Conservation (phyloP, 2,888 invertebrate genomes). For the Campopleginae sp. region DNA sequence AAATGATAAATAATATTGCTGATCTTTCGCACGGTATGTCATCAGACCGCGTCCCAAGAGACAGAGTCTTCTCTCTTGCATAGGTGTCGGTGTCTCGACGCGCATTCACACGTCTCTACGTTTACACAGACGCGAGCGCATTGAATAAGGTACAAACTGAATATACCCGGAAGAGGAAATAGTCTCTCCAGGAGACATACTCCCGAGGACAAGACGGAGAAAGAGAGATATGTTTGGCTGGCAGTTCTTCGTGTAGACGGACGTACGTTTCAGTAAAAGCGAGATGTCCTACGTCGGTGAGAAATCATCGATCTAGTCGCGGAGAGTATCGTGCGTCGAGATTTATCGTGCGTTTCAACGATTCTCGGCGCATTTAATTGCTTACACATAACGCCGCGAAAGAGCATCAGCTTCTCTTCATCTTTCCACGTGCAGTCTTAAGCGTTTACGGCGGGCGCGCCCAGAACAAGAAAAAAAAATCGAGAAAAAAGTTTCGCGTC, state of each 20-base stretch:
- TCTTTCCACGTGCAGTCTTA: conserved; percentile 52
- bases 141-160: conserved; percentile 6
- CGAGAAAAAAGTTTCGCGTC: conserved; percentile 17
- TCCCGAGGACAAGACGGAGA: conserved; percentile 47
- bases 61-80: conserved; percentile 27
- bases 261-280: conserved; percentile 52
- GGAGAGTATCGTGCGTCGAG: conserved; percentile 43
- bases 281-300: conserved; percentile 51
- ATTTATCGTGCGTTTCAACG: conserved; percentile 71
- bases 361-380: conserved; percentile 70
- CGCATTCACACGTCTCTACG: conserved; percentile 1
- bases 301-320: conserved; percentile 67
- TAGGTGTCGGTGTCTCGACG: conserved; percentile 35
- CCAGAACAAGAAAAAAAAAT: conserved; percentile 53
- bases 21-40: conserved; percentile 45
- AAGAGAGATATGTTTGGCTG: conserved; percentile 41
- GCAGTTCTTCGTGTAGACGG: conserved; percentile 56
- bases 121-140: not conserved
- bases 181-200: conserved; percentile 53
- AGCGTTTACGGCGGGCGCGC: conserved; percentile 63
- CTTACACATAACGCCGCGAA: conserved; percentile 57
- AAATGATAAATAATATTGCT: conserved; percentile 66
- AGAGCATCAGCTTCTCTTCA: conserved; percentile 50
- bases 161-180: conserved; percentile 67
- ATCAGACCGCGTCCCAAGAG: conserved; percentile 31